Conservation (phyloP, 2,113 vertebrate genomes). For the Formicarius rufipectus region DNA sequence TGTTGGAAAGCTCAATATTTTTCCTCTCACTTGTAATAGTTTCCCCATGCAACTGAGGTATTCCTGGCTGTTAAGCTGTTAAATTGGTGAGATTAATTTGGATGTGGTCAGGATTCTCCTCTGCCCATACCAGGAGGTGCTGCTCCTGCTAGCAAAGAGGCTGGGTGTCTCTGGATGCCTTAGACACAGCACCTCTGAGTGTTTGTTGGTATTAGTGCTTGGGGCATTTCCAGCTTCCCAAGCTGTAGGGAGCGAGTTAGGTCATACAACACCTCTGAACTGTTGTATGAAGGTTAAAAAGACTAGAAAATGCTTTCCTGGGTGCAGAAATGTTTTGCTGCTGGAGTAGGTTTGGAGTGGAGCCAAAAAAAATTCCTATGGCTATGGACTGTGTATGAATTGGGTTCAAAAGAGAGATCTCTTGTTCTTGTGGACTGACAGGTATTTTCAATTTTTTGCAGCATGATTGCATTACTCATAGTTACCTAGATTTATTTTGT, state of each 20-base stretch:
- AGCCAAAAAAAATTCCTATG: constrained; percentile 19
- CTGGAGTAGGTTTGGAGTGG: constrained; percentile 20
- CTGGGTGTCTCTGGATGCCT: not conserved
- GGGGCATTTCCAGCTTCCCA: not conserved
- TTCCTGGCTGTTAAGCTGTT: not conserved
- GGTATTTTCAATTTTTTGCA: constrained; percentile 51
- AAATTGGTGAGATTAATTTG: not conserved
- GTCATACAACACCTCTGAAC: not conserved
- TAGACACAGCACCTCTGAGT: not conserved
- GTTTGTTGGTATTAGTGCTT: not conserved
- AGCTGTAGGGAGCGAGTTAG: not conserved
- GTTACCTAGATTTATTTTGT: constrained; percentile 62
- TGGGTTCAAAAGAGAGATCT: constrained; percentile 26
- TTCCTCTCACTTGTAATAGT: not conserved
- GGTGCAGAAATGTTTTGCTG: constrained; percentile 20
- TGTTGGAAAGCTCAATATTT: not conserved
- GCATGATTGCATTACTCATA: constrained; percentile 44
- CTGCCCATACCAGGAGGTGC: not conserved
- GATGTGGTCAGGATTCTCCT: not conserved
- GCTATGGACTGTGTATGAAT: not conserved
- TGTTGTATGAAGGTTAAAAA: constrained; percentile 42
- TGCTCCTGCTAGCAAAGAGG: not conserved
- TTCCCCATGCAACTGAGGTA: not conserved
- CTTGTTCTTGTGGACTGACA: constrained; percentile 50
- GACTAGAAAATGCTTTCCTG: constrained; percentile 4